Evolutionary conservation across 1,140 invertebrate species (phyloP).

Genomic region (Cecropterus lyciades): DNA sequence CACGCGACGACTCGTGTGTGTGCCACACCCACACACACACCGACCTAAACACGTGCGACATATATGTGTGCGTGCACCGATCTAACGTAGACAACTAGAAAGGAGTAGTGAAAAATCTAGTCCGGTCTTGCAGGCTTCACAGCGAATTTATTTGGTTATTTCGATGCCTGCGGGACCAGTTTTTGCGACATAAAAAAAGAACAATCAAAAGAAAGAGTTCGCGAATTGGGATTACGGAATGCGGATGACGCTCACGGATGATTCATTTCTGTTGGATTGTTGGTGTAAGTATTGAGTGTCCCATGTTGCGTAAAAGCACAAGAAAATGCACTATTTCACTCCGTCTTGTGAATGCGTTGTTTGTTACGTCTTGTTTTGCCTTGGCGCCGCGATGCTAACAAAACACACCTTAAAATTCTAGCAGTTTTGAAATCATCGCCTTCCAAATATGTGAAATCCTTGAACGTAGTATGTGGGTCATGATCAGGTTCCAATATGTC

Average conservation of each 20-base stretch:
- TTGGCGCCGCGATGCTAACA: constrained; percentile 61
- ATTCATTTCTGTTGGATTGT: constrained; percentile 33
- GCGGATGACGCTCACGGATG: constrained; percentile 44
- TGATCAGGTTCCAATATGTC: constrained; percentile 79
- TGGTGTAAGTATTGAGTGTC: constrained; percentile 12
- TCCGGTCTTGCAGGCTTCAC: constrained; percentile 51
- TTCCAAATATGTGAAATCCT: constrained; percentile 84
- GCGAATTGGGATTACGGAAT: constrained; percentile 41
- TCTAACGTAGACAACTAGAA: constrained; percentile 61
- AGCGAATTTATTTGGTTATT: constrained; percentile 22
- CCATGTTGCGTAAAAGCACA: constrained; percentile 1
- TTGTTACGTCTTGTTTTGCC: constrained; percentile 43
- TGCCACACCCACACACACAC: constrained; percentile 52
- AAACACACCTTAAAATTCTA: constrained; percentile 76
- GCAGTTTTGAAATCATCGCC: constrained; percentile 79
- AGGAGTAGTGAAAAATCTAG: constrained; percentile 78
- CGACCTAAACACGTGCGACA: constrained; percentile 44
- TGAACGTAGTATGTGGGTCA: constrained; percentile 80
- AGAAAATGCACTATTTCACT: constrained; percentile 5
- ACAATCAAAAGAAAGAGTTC: constrained; percentile 41
- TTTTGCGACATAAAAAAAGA: constrained; percentile 35
- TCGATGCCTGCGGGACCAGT: constrained; percentile 19
- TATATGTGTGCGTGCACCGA: constrained; percentile 49
- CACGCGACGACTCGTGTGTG: constrained; percentile 52
- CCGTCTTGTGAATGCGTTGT: constrained; percentile 22